These are phyloP conservation scores for Perodicticus potto DNA, from an alignment of 2,797 vertebrate genomes.

Conservation along the genomic window DNA sequence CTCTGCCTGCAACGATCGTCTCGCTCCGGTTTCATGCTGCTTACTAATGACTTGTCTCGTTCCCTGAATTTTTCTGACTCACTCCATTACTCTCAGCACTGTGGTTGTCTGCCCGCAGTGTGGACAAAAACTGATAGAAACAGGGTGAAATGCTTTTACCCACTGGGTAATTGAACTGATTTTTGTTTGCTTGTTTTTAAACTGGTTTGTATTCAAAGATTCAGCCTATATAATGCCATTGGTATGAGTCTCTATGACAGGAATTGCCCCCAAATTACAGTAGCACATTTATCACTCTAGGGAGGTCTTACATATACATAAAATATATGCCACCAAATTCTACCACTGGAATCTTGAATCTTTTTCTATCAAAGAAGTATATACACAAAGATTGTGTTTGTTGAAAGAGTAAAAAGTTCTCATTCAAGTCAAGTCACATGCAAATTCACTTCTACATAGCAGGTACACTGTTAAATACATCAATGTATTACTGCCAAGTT, in stretches of 20 bases:
- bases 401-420: background rate
- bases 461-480: background rate
- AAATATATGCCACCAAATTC: background rate
- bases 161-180: background rate
- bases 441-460: background rate
- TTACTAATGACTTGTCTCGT: background rate
- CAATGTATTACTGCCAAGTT: background rate
- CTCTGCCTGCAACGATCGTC: background rate
- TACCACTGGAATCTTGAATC: background rate
- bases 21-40: conserved; percentile 18
- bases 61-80: conserved; percentile 49
- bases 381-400: background rate
- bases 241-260: background rate
- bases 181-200: conserved; percentile 8
- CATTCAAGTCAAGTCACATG: conserved; percentile 11
- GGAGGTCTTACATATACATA: background rate
- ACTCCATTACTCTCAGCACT: background rate
- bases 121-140: background rate
- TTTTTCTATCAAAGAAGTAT: background rate
- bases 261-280: background rate
- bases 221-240: background rate
- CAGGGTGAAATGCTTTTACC: background rate
- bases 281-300: background rate
- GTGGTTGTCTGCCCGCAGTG: background rate
- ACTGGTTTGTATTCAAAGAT: background rate